These are phyloP conservation scores for Orestias chungarensis DNA, from an alignment of 2,797 vertebrate genomes.

Conservation along the genomic window DNA sequence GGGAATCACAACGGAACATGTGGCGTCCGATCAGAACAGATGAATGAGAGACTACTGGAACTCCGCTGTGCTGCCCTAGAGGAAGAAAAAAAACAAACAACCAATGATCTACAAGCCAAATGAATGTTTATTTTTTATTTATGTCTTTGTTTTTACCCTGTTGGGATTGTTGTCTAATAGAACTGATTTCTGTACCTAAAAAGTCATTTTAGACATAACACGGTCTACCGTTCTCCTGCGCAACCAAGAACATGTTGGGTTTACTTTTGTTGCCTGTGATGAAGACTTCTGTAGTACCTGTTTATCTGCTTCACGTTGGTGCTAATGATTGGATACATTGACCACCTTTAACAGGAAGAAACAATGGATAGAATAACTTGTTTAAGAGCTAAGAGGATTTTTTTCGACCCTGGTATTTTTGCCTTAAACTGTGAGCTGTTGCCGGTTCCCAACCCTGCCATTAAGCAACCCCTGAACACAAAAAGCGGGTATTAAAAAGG, in stretches of 20 bases:
- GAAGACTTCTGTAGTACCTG: constrained; percentile 27
- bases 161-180: constrained; percentile 59
- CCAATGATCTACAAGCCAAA: constrained; percentile 79
- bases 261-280: constrained; percentile 30
- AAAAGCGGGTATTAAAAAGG: constrained; percentile 33
- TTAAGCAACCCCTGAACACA: constrained; percentile 14
- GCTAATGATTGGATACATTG: constrained; percentile 61
- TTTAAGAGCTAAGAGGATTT: constrained; percentile 1
- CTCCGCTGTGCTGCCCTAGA: constrained; percentile 83
- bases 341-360: constrained; percentile 45
- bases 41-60: constrained; percentile 80
- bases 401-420: constrained; percentile 13
- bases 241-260: constrained; percentile 37
- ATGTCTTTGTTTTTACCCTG: constrained; percentile 50
- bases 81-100: constrained; percentile 61
- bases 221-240: constrained; percentile 17
- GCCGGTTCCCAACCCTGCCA: constrained; percentile 25
- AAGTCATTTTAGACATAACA: constrained; percentile 39
- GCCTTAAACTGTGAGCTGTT: constrained; percentile 19
- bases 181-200: constrained; percentile 43
- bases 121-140: constrained; percentile 79
- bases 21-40: constrained; percentile 59
- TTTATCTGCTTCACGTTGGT: constrained; percentile 67
- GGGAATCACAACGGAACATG: constrained; percentile 47
- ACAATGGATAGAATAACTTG: neutral